These are phyloP conservation scores for Ornithoptera priamus DNA, from an alignment of 2,888 invertebrate genomes.

Conservation along the genomic window DNA sequence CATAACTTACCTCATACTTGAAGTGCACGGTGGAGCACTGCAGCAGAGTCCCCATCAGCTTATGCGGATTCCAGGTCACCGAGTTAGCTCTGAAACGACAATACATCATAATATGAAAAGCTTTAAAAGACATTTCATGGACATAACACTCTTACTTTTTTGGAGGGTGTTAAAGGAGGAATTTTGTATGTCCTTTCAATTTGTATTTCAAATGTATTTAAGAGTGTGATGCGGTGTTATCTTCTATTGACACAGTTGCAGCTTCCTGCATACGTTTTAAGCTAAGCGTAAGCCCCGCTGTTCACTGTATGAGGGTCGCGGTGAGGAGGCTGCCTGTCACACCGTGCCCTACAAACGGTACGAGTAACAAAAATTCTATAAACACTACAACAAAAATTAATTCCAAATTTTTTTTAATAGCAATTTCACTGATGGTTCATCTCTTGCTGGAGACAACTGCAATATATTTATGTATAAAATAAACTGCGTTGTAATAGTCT, in stretches of 20 bases:
- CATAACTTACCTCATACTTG: slow-evolving; percentile 92
- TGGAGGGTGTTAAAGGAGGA: too few species aligned
- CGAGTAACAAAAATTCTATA: too few species aligned
- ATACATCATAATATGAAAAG: too few species aligned
- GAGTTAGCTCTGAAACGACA: slow-evolving; percentile 88
- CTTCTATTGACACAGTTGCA: slow-evolving; percentile 42
- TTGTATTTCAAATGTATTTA: slow-evolving; percentile 19
- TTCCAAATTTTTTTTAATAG: too few species aligned
- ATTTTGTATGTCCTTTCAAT: neutral
- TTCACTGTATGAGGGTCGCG: slow-evolving; percentile 27
- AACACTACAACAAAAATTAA: too few species aligned
- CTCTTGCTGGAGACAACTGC: too few species aligned
- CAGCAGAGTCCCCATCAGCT: slow-evolving; percentile 97
- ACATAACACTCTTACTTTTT: too few species aligned
- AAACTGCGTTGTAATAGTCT: too few species aligned
- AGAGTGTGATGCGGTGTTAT: slow-evolving; percentile 27
- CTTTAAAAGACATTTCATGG: too few species aligned
- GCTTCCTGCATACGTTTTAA: slow-evolving; percentile 33
- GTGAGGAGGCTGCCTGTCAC: slow-evolving; percentile 25
- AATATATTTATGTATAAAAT: too few species aligned
- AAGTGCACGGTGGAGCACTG: slow-evolving; percentile 99
- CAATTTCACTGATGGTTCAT: too few species aligned
- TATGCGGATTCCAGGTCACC: slow-evolving; percentile 99
- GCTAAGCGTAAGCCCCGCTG: slow-evolving; percentile 38
- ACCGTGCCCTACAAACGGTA: slow-evolving; percentile 26